phyloP scores from a whole-genome alignment of 2,113 vertebrate genomes.

The Pseudorhombus dupliciocellatus region DNA sequence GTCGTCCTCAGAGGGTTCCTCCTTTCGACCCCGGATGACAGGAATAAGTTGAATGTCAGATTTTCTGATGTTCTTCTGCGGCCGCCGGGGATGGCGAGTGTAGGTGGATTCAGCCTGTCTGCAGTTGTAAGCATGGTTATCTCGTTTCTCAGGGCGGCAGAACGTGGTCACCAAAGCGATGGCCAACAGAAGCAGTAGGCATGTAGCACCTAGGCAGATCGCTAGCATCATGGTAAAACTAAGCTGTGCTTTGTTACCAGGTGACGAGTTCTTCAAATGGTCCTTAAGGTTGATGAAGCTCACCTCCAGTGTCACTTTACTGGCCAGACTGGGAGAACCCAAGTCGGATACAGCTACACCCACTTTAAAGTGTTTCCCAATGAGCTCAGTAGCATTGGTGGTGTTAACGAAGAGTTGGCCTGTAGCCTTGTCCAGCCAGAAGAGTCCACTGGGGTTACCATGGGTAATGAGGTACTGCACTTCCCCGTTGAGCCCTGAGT shows the following conservation, averaged over 20 bases:
- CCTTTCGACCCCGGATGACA: constrained; percentile 81
- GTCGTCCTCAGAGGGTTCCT: constrained; percentile 65
- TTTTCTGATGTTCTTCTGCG: constrained; percentile 92
- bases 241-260: constrained; percentile 70
- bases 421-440: constrained; percentile 80
- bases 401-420: constrained; percentile 88
- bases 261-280: constrained; percentile 84
- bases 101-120: constrained; percentile 89
- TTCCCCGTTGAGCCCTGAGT: constrained; percentile 85
- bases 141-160: constrained; percentile 86
- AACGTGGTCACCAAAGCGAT: constrained; percentile 84
- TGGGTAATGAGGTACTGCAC: constrained; percentile 81
- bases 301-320: constrained; percentile 79
- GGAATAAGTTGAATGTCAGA: constrained; percentile 92
- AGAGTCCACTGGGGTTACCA: constrained; percentile 75
- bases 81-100: constrained; percentile 89
- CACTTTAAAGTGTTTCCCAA: constrained; percentile 82
- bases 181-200: constrained; percentile 83
- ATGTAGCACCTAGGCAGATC: constrained; percentile 83
- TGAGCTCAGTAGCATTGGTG: constrained; percentile 87
- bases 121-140: constrained; percentile 92
- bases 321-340: constrained; percentile 80
- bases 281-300: constrained; percentile 85
- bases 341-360: constrained; percentile 83
- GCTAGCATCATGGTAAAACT: constrained; percentile 81